Evolutionary conservation across 2,888 invertebrate genomes (phyloP), one percentile per base, ranked within the genome.

Genomic region (Lasioglossum figueresi): DNA sequence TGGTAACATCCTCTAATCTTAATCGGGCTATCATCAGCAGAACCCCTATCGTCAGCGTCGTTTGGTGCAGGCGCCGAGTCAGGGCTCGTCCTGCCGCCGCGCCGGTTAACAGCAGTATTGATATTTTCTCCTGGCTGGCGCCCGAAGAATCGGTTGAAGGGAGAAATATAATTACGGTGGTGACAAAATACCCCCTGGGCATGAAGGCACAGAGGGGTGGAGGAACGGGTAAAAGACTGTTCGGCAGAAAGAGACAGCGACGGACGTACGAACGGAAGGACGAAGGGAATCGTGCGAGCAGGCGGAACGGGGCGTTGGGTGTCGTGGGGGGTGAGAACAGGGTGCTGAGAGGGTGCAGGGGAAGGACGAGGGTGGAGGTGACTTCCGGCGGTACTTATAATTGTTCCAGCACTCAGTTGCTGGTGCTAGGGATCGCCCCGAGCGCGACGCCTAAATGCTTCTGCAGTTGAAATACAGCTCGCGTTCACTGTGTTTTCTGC

Each of bases 111-210:
- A 85, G 70, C 82, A 71, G 84, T 91, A 91, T 92, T 91, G 91
- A 92, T 90, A 90, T 92, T 92, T 92, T 91, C 87, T 74, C 66
- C 78, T 83, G 73, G 79, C 79, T 82, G 79, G 77, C 79, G 71
- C 59, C 45, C 81, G 79, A 82, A 84, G 90, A 91, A 91, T 89
- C 89, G 87, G 81, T 75, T 75, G 90, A 89, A 90, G 92, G 93
- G 91, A 90, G 91, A 92, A 93, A 93, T 92, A 93, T 93, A 93
- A 93, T 93, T 93, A 93, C 89, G 91, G 89, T 90, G 93, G 93
- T 92, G 93, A 93, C 92, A 93, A 93, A 93, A 93, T 92, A 92
- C 91, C 92, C 91, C 85, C 81, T 80, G 92, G 93, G 91, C 88
- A 89, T 79, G 80, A 43, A 56, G 76, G 80, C 68, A 66, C 63